Base-by-base conservation (phyloP, 2,113 vertebrate species). In the Aegithalos caudatus region DNA sequence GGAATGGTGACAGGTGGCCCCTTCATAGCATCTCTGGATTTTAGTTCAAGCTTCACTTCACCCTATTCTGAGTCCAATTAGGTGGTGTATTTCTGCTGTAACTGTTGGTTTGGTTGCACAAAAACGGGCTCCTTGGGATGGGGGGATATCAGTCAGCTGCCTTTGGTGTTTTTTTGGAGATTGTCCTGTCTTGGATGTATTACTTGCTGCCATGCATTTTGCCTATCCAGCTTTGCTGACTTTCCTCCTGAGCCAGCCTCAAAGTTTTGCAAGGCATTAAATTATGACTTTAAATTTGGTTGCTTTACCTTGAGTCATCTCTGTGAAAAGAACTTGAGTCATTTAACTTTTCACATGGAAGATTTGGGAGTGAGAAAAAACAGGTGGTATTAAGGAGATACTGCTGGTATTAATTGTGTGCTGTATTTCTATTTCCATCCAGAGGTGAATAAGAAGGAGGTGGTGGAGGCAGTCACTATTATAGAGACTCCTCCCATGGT, bases 381-480 rank as follows among this genome's bases (percentile, higher is more conserved):
- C 10, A 37, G 31, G 15, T 12, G 12, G 3, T 40, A 10, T 38
- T 72, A 14, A 50, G 1, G 7, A 57, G 29, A 14, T 44, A 27
- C 6, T 91, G 14, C 38, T 56, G 27, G 18, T 69, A 27, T 78
- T 89, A 45, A 48, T 50, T 35, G 6, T 22, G 37, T 22, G 37
- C 48, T 62, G 13, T 29, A 0, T 40, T 25, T 78, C 16, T 84
- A 17, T 21, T 19, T 67, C 40, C 9, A 8, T 78, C 8, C 95
- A 99, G 99, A 99, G 99, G 99, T 99, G 86, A 99, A 99, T 96
- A 99, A 99, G 95, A 99, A 99, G 86, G 99, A 99, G 80, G 99
- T 99, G 12, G 99, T 99, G 0, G 99, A 99, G 94, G 99, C 99
- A 0, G 99, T 99, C 44, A 99, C 99, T 45, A 98, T 99, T 7